Percentiles rank a stretch among this genome's conserved stretches.
phyloP scores from a whole-genome alignment of 2,113 vertebrate species.

The Recurvirostra avosetta region DNA sequence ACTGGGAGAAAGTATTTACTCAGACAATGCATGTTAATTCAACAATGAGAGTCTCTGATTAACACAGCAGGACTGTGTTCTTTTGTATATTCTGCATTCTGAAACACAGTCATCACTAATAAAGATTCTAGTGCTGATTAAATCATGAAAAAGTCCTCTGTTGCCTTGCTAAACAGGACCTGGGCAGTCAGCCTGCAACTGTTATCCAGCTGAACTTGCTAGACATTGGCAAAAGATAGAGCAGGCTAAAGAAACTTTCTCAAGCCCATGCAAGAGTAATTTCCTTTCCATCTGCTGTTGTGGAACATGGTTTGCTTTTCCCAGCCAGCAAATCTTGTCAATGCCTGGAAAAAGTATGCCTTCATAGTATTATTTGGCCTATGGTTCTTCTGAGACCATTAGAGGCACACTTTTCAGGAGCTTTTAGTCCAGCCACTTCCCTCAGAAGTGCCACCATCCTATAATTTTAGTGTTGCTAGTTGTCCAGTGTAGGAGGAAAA shows the following conservation, averaged over 20 bases:
- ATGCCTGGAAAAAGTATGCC: not conserved
- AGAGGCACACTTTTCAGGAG: not conserved
- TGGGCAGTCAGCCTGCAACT: slow-evolving; percentile 5
- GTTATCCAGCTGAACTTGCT: slow-evolving; percentile 12
- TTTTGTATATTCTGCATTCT: slow-evolving; percentile 46
- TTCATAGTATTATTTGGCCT: not conserved
- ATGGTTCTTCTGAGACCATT: not conserved
- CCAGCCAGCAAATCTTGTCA: not conserved
- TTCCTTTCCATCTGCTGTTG: slow-evolving; percentile 4
- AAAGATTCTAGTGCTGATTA: slow-evolving; percentile 18
- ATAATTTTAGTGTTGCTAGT: not conserved
- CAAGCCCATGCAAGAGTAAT: not conserved
- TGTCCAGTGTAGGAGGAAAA: not conserved
- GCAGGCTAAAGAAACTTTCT: not conserved
- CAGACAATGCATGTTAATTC: slow-evolving; percentile 59
- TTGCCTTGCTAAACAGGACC: slow-evolving; percentile 13
- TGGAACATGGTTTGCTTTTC: not conserved
- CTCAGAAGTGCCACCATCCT: not conserved
- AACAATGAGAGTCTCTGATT: slow-evolving; percentile 53
- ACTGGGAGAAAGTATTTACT: slow-evolving; percentile 18
- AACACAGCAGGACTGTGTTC: slow-evolving; percentile 40
- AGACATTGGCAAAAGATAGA: not conserved
- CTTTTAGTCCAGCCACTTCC: not conserved
- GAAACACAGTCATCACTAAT: slow-evolving; percentile 10
- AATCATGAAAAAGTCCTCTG: slow-evolving; percentile 9